These are phyloP conservation scores for Dione juno DNA, from an alignment of 2,888 invertebrate genomes.

Conservation along the genomic window DNA sequence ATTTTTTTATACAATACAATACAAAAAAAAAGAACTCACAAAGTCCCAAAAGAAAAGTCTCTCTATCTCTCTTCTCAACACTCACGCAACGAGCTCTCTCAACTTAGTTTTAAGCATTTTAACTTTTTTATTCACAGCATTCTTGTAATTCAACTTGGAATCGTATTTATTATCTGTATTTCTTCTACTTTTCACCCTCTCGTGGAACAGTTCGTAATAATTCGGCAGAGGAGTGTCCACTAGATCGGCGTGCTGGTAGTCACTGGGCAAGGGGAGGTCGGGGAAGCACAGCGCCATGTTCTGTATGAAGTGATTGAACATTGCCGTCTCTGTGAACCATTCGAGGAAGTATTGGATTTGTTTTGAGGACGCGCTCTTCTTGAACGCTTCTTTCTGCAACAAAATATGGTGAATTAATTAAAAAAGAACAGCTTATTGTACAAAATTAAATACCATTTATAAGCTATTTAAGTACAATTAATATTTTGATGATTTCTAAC, in stretches of 20 bases:
- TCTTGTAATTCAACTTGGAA: slow-evolving; percentile 68
- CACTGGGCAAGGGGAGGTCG: slow-evolving; percentile 43
- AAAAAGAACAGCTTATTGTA: too few species aligned
- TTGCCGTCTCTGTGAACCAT: slow-evolving; percentile 94
- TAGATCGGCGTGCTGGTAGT: slow-evolving; percentile 47
- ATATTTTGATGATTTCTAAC: too few species aligned
- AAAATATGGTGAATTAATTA: too few species aligned
- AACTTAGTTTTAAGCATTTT: slow-evolving; percentile 70
- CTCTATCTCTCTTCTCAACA: background rate
- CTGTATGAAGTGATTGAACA: slow-evolving; percentile 90
- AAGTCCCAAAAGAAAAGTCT: background rate
- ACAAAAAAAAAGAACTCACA: background rate
- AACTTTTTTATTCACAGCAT: slow-evolving; percentile 73
- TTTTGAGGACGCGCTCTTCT: slow-evolving; percentile 85
- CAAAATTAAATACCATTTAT: too few species aligned
- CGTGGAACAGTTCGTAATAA: slow-evolving; percentile 74
- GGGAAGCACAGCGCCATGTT: slow-evolving; percentile 66
- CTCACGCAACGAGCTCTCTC: slow-evolving; percentile 70
- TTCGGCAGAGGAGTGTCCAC: slow-evolving; percentile 74
- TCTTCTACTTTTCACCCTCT: slow-evolving; percentile 56
- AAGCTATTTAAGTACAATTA: too few species aligned
- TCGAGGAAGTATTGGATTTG: slow-evolving; percentile 89
- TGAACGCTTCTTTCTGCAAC: slow-evolving; percentile 88
- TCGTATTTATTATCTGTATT: slow-evolving; percentile 54
- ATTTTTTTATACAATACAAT: slow-evolving; percentile 1